phyloP scores from a whole-genome alignment of 2,113 vertebrate species.

The Rallus limicola region DNA sequence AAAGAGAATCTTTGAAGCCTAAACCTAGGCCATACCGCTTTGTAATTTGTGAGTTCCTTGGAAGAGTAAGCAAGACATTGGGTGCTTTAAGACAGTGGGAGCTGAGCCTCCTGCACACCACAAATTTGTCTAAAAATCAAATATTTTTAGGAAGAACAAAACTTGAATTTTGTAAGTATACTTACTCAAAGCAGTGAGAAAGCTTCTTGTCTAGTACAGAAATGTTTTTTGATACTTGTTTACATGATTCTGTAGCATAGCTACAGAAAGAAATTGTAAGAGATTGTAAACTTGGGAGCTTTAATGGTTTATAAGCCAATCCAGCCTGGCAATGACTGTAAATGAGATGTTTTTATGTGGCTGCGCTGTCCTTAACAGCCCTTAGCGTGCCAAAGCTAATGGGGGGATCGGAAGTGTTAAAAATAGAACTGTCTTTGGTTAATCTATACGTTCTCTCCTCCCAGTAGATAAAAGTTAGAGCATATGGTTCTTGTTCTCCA shows the following conservation, averaged over 20 bases:
- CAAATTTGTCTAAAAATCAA: background rate
- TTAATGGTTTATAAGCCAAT: background rate
- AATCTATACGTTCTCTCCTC: background rate
- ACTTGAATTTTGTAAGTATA: background rate
- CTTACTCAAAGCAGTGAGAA: background rate
- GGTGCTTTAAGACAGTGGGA: background rate
- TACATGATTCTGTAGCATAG: background rate
- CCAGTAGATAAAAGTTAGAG: accelerated
- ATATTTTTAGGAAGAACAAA: background rate
- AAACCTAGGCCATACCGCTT: background rate
- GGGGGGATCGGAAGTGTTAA: background rate
- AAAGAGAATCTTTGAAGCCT: background rate
- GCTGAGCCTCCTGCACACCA: background rate
- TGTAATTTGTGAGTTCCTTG: background rate
- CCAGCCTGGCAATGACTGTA: background rate
- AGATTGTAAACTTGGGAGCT: background rate
- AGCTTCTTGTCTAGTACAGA: background rate
- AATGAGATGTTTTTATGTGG: background rate
- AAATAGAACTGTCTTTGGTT: background rate
- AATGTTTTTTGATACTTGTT: background rate
- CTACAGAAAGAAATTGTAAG: background rate
- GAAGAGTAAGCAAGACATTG: background rate
- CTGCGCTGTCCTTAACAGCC: background rate
- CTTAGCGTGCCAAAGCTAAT: background rate
- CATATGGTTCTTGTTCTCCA: background rate